These are phyloP conservation scores for Melinaea marsaeus DNA, from an alignment of 2,888 invertebrate genomes.

Conservation along the genomic window DNA sequence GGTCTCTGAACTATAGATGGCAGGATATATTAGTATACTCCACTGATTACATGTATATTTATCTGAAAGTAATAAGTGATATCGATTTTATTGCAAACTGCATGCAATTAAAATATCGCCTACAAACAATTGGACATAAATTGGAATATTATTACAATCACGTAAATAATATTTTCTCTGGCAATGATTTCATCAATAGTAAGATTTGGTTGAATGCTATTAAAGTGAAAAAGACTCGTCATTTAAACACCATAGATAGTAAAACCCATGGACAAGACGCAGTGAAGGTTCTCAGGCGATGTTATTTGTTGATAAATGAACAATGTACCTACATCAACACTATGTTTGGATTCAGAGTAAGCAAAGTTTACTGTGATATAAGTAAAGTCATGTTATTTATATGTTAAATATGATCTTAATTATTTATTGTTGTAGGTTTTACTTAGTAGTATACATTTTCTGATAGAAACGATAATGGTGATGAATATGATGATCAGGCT, in stretches of 20 bases:
- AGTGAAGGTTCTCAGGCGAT: slow-evolving; percentile 26
- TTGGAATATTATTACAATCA: slow-evolving; percentile 22
- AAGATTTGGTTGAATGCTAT: no score
- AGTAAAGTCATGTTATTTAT: no score
- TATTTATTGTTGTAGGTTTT: no score
- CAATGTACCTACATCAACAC: slow-evolving; percentile 30
- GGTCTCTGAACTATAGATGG: no score
- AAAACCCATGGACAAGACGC: slow-evolving; percentile 4
- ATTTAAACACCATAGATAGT: not conserved
- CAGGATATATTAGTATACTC: slow-evolving; percentile 11
- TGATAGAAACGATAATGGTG: no score
- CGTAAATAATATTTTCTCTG: slow-evolving; percentile 11
- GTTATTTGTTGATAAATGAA: slow-evolving; percentile 26
- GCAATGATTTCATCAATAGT: no score
- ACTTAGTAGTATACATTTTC: no score
- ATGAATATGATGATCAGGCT: no score
- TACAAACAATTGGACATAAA: slow-evolving; percentile 26
- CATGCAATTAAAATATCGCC: slow-evolving; percentile 28
- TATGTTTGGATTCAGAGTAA: slow-evolving; percentile 30
- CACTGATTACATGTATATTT: slow-evolving; percentile 22
- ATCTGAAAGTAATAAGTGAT: slow-evolving; percentile 19
- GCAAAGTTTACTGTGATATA: not conserved
- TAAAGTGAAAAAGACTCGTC: no score
- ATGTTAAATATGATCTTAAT: no score
- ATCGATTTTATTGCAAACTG: slow-evolving; percentile 28